Evolutionary conservation across 2,113 vertebrate genomes (phyloP).

Genomic region (Apus apus): DNA sequence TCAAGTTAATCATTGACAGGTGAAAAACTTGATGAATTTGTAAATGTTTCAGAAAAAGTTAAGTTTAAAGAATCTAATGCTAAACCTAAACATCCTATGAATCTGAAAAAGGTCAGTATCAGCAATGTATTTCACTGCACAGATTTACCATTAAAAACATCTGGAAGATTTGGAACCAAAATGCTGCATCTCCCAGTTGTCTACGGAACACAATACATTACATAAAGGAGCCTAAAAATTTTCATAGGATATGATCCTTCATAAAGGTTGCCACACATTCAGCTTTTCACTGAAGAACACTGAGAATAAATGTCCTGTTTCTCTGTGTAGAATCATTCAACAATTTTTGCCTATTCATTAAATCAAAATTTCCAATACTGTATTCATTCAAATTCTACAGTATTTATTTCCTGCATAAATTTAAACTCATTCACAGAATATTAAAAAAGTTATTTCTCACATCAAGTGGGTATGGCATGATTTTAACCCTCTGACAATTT

Average conservation of each 20-base stretch:
- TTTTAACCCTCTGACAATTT: not conserved
- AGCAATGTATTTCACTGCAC: not conserved
- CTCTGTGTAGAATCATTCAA: not conserved
- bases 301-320: not conserved
- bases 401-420: not conserved
- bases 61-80: not conserved
- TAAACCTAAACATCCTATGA: not conserved
- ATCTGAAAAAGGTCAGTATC: not conserved
- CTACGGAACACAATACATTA: slow-evolving; percentile 33
- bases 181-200: slow-evolving; percentile 12
- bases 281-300: slow-evolving; percentile 21
- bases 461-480: not conserved
- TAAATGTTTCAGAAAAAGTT: not conserved
- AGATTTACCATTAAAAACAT: not conserved
- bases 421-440: not conserved
- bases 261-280: slow-evolving; percentile 13
- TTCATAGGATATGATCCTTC: not conserved
- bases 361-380: not conserved
- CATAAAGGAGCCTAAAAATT: slow-evolving; percentile 21
- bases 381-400: not conserved
- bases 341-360: not conserved
- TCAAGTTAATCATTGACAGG: not conserved
- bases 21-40: not conserved
- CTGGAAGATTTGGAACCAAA: not conserved
- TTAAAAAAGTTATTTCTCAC: not conserved